A percentile compares a stretch with the other conserved stretches of the same genome.
Conservation (phyloP, 2,797 vertebrate species). For the Rachycentron canadum region DNA sequence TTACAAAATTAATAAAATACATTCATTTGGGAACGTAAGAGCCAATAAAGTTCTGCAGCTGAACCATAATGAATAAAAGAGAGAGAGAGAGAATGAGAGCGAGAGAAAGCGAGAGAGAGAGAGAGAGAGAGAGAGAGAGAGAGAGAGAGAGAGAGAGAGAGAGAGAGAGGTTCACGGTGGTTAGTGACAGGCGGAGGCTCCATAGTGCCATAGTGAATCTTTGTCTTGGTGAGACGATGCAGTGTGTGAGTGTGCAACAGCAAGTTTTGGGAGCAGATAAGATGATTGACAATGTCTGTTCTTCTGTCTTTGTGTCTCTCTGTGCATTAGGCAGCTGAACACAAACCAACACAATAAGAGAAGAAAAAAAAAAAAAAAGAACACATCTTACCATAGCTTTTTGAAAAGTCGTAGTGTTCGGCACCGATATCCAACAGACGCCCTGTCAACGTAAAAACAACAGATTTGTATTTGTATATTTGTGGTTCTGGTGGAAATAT, state of each 20-base stretch:
- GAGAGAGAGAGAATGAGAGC: no score
- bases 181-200: slow-evolving; percentile 23
- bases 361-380: not conserved
- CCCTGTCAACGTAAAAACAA: not conserved
- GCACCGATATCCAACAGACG: not conserved
- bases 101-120: not conserved
- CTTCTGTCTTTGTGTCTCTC: slow-evolving; percentile 8
- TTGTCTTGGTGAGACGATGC: slow-evolving; percentile 1
- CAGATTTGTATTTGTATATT: not conserved
- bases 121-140: not conserved
- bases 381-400: not conserved
- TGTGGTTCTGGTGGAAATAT: no score
- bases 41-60: not conserved
- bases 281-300: slow-evolving; percentile 50
- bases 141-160: not conserved
- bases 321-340: not conserved
- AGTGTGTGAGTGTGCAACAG: no score
- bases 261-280: slow-evolving; percentile 15
- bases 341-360: not conserved
- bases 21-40: not conserved
- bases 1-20: not conserved
- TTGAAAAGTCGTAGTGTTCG: not conserved
- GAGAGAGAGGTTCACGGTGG: slow-evolving; percentile 7
- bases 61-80: not conserved
- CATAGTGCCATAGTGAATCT: slow-evolving; percentile 14